phyloP scores from a whole-genome alignment of 2,113 vertebrate genomes.

The Lichenostomus cassidix region DNA sequence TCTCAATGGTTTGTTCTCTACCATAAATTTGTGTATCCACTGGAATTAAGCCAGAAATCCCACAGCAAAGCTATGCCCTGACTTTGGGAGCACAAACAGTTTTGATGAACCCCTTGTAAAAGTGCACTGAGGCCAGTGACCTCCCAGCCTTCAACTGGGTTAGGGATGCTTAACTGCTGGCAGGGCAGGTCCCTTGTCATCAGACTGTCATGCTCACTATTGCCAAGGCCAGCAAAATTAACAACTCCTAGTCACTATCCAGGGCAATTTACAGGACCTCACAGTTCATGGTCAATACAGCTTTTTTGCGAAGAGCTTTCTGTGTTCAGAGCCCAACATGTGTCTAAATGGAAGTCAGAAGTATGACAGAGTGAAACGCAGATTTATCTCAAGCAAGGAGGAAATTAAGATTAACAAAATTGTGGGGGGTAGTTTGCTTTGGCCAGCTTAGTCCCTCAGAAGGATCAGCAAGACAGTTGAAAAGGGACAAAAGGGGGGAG shows the following conservation, averaged over 20 bases:
- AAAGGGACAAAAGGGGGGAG: background rate
- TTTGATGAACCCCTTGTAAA: background rate
- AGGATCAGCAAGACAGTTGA: background rate
- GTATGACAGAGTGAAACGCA: background rate
- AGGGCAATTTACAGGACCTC: background rate
- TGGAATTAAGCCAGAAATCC: background rate
- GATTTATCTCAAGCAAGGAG: background rate
- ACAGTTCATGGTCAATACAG: background rate
- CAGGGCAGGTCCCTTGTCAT: background rate
- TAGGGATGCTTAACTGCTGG: background rate
- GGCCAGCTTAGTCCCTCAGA: background rate
- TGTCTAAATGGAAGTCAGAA: background rate
- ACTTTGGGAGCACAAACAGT: background rate
- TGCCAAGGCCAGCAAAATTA: background rate
- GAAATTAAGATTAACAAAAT: background rate
- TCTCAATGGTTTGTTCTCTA: background rate
- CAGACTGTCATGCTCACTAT: background rate
- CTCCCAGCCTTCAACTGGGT: background rate
- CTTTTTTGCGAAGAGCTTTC: background rate
- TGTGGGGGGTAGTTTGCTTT: background rate
- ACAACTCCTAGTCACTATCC: background rate
- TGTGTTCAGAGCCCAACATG: background rate
- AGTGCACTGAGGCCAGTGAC: background rate
- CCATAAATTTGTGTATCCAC: fast-evolving
- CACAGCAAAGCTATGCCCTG: background rate